These are phyloP conservation scores for Siniperca knerii DNA, from an alignment of 2,113 vertebrate species.

Conservation along the genomic window DNA sequence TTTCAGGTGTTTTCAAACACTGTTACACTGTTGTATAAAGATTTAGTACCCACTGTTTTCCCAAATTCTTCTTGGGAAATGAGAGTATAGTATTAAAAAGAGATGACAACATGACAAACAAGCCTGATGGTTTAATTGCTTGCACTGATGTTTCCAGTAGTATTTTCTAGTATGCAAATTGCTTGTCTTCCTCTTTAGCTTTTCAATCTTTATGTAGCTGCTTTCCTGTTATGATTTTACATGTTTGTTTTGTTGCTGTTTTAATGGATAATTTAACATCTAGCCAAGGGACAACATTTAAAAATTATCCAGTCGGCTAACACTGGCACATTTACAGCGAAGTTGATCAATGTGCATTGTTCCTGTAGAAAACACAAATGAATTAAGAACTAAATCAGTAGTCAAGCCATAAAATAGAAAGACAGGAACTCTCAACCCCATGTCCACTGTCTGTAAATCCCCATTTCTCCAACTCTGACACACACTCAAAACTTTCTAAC, in stretches of 20 bases:
- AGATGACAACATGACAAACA: background rate
- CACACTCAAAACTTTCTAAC: background rate
- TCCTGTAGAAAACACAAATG: background rate
- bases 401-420: background rate
- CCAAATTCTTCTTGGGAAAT: background rate
- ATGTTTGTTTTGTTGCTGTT: background rate
- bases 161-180: background rate
- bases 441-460: background rate
- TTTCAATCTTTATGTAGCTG: background rate
- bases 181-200: no score
- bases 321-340: background rate
- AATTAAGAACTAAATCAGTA: background rate
- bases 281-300: background rate
- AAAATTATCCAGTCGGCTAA: background rate
- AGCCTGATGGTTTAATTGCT: background rate
- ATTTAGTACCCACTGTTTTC: background rate
- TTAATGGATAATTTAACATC: constrained; percentile 2
- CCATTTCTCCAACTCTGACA: background rate
- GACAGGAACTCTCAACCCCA: background rate
- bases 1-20: background rate
- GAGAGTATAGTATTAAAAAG: background rate
- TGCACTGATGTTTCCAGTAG: background rate
- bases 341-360: constrained; percentile 3
- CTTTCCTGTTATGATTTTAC: background rate
- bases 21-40: background rate